phyloP scores from a whole-genome alignment of 1,140 invertebrate genomes.

The Acromyrmex charruanus region DNA sequence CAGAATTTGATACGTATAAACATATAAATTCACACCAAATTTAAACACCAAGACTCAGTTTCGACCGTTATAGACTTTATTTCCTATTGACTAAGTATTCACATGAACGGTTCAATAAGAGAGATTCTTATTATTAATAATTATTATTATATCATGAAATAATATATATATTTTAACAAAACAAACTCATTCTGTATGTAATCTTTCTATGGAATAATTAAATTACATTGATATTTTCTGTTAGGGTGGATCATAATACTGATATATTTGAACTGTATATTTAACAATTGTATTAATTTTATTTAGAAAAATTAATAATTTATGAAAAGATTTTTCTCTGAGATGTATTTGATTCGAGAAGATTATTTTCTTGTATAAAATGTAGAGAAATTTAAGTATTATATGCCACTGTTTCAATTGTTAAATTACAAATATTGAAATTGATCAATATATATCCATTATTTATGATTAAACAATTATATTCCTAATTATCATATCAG shows the following conservation, averaged over 20 bases:
- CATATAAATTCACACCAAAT: no score
- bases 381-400: neutral
- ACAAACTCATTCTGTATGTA: neutral
- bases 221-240: no score
- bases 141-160: neutral
- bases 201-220: neutral
- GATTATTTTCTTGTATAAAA: neutral
- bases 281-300: neutral
- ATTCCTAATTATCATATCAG: slow-evolving; percentile 2
- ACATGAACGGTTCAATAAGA: no score
- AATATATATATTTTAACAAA: neutral
- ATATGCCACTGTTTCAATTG: neutral
- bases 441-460: neutral
- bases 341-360: neutral
- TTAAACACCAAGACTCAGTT: no score
- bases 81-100: no score
- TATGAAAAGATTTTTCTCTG: neutral
- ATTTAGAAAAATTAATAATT: neutral
- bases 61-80: no score
- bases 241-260: no score
- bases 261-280: neutral
- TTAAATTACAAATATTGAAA: neutral
- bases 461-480: slow-evolving; percentile 4
- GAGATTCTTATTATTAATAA: neutral
- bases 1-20: no score